Evolutionary conservation across 1,140 invertebrate genomes (phyloP).

Genomic region (Aphelinus certus): DNA sequence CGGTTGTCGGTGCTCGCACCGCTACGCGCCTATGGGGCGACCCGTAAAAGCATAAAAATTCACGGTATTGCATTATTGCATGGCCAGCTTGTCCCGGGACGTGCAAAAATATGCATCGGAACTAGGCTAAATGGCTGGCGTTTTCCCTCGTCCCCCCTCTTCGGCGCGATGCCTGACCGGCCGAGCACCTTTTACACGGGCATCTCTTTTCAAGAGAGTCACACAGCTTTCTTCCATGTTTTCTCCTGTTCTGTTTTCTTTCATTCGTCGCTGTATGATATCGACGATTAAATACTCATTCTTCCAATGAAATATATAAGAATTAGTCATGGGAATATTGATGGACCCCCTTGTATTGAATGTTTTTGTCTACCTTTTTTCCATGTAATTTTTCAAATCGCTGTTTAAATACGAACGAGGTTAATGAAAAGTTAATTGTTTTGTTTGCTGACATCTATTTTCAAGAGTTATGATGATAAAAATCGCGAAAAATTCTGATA

Average conservation of each 20-base stretch:
- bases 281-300: too few relatives aligned
- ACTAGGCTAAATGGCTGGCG: background rate
- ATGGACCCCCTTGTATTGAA: background rate
- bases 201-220: background rate
- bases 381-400: too few relatives aligned
- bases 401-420: too few relatives aligned
- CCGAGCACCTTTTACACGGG: conserved; percentile 5
- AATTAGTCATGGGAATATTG: background rate
- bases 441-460: background rate
- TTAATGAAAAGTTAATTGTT: background rate
- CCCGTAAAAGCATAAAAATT: conserved; percentile 59
- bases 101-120: conserved; percentile 9
- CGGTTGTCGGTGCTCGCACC: background rate
- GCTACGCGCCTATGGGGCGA: background rate
- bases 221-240: background rate
- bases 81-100: background rate
- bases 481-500: background rate
- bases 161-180: background rate
- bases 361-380: background rate
- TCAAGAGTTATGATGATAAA: background rate
- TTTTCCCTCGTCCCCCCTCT: too few relatives aligned
- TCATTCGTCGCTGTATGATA: too few relatives aligned
- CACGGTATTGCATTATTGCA: background rate
- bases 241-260: background rate
- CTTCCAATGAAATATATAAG: background rate